Evolutionary conservation across 2,888 invertebrate genomes (phyloP).

Genomic region (Lithophane socia): DNA sequence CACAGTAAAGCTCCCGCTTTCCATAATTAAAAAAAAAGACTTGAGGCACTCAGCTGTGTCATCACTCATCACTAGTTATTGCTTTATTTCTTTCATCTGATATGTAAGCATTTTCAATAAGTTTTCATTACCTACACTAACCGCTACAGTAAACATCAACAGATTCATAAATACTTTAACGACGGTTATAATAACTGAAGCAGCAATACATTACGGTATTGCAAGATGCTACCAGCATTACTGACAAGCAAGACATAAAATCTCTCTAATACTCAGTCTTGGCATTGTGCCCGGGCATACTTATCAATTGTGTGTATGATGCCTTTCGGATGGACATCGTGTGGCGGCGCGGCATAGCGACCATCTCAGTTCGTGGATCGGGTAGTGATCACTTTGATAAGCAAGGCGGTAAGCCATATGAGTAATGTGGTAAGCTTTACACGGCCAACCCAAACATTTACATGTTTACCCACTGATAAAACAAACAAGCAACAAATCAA

Average conservation of each 20-base stretch:
- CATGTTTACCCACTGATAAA: conserved; percentile 11
- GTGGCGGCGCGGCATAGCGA: neutral
- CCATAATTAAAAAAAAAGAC: neutral
- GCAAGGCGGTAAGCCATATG: neutral
- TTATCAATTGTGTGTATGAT: conserved; percentile 29
- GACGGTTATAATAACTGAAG: conserved; percentile 15
- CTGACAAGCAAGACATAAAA: conserved; percentile 28
- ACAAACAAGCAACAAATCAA: conserved; percentile 16
- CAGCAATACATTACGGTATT: conserved; percentile 22
- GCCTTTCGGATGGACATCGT: conserved; percentile 6
- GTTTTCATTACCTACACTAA: neutral
- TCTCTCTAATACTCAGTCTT: conserved; percentile 32
- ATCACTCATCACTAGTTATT: neutral
- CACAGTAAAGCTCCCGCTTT: neutral
- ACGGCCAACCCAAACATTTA: conserved; percentile 12
- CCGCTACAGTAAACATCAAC: neutral
- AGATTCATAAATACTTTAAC: conserved; percentile 30
- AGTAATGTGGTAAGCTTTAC: neutral
- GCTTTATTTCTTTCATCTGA: neutral
- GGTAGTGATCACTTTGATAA: conserved; percentile 9
- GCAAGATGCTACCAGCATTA: conserved; percentile 30
- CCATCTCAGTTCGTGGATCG: conserved; percentile 20
- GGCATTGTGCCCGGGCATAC: conserved; percentile 39
- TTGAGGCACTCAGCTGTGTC: neutral
- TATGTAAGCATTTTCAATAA: neutral